These are phyloP conservation scores for Agrilus planipennis DNA, from an alignment of 1,140 invertebrate species.

Conservation along the genomic window DNA sequence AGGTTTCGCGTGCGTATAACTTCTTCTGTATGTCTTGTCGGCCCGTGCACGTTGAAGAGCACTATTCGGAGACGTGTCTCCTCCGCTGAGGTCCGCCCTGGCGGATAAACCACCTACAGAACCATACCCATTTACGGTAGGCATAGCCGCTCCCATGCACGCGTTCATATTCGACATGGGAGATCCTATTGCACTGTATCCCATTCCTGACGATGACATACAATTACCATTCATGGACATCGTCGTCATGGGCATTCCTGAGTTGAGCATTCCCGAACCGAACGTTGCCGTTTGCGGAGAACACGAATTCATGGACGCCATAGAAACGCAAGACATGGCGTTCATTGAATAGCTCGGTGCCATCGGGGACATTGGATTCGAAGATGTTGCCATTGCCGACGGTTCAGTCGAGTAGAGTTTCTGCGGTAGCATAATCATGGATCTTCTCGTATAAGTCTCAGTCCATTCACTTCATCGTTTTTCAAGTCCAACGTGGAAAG, in stretches of 20 bases:
- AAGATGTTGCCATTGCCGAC: constrained; percentile 26
- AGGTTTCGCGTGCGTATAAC: constrained; percentile 95
- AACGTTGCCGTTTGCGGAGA: constrained; percentile 50
- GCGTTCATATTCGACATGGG: constrained; percentile 62
- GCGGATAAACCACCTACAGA: constrained; percentile 39
- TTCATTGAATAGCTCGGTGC: constrained; percentile 68
- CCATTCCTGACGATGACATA: constrained; percentile 48
- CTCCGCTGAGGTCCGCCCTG: constrained; percentile 39
- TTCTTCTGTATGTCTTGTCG: constrained; percentile 84
- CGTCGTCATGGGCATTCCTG: constrained; percentile 44
- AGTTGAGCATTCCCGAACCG: constrained; percentile 46
- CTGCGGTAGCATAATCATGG: constrained; percentile 33
- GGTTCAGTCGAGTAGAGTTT: constrained; percentile 39
- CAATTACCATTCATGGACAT: constrained; percentile 51
- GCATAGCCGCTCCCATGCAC: constrained; percentile 52
- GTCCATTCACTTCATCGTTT: no score
- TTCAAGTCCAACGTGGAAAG: no score
- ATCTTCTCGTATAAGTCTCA: no score
- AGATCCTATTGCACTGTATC: constrained; percentile 52
- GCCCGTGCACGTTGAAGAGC: constrained; percentile 60
- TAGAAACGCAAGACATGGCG: constrained; percentile 57
- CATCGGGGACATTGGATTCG: constrained; percentile 43
- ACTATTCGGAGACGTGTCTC: constrained; percentile 58
- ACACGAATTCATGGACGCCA: constrained; percentile 51
- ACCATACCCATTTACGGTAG: constrained; percentile 37